Percentiles rank a stretch among this genome's conserved stretches.
These are phyloP conservation scores for Augochlorella aurata DNA, from an alignment of 2,888 invertebrate genomes.

Conservation along the genomic window DNA sequence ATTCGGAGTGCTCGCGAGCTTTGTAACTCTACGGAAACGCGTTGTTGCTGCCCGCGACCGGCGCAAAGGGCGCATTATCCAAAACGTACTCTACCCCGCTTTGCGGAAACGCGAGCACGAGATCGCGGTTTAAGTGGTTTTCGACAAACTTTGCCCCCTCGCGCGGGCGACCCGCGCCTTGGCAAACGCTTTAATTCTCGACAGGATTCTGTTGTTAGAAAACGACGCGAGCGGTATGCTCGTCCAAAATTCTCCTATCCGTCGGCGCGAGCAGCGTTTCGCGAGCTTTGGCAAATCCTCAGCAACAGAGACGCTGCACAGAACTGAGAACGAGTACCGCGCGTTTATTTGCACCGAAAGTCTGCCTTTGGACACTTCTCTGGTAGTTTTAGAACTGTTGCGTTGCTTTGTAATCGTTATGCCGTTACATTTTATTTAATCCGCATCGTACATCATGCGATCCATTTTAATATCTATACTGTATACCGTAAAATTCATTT, in stretches of 20 bases:
- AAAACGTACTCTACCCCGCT: slow-evolving; percentile 39
- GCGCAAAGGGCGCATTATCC: slow-evolving; percentile 53
- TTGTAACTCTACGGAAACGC: slow-evolving; percentile 44
- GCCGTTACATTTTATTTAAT: too few relatives aligned
- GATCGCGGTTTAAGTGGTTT: slow-evolving; percentile 49
- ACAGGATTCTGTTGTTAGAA: background rate
- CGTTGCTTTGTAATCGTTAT: too few relatives aligned
- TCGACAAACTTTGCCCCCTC: slow-evolving; percentile 39
- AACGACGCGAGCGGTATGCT: background rate
- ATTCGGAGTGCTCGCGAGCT: slow-evolving; percentile 27
- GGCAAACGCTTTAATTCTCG: slow-evolving; percentile 35
- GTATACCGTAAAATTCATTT: too few relatives aligned
- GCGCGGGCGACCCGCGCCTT: background rate
- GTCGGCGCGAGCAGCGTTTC: background rate
- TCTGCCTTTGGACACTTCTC: background rate
- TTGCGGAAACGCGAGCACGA: slow-evolving; percentile 28
- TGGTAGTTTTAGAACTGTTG: too few relatives aligned
- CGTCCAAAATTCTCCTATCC: background rate
- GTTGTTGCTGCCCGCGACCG: slow-evolving; percentile 12
- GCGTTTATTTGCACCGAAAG: background rate
- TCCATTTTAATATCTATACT: too few relatives aligned
- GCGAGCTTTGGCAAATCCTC: slow-evolving; percentile 1
- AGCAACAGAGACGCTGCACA: background rate
- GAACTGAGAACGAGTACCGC: background rate
- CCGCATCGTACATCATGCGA: too few relatives aligned